These are phyloP conservation scores for Corticium candelabrum DNA, from an alignment of 37 sponge, comb jelly and placozoan species.

Conservation along the genomic window DNA sequence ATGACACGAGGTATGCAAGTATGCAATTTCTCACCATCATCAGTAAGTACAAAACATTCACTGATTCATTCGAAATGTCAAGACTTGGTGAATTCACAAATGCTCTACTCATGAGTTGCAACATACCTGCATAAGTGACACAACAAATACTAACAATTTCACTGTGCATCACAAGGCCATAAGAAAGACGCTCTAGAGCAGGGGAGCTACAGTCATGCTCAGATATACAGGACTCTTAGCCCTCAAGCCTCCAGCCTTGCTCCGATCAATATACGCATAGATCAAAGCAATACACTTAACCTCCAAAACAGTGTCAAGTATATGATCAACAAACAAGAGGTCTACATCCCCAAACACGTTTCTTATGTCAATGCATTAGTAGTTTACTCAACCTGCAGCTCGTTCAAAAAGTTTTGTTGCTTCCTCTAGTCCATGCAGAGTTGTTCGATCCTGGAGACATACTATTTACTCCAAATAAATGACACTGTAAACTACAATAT, in stretches of 20 bases:
- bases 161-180: too few relatives aligned
- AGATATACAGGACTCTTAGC: too few relatives aligned
- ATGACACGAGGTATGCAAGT: neutral
- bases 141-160: too few relatives aligned
- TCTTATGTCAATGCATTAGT: too few relatives aligned
- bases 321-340: too few relatives aligned
- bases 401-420: neutral
- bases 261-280: too few relatives aligned
- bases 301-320: too few relatives aligned
- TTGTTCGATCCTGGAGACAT: neutral
- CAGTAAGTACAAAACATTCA: neutral
- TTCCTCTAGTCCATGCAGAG: neutral
- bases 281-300: too few relatives aligned
- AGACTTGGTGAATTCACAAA: neutral
- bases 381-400: neutral
- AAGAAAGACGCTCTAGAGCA: too few relatives aligned
- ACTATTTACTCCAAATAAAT: neutral
- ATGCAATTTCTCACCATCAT: neutral
- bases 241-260: too few relatives aligned
- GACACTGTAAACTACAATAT: neutral
- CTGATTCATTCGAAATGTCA: neutral
- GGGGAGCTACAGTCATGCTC: too few relatives aligned
- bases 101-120: neutral
- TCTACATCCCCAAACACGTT: too few relatives aligned
- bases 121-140: neutral